phyloP scores from a whole-genome alignment of 1,140 invertebrate species.

The Hermatobates lingyangjiaoensis region DNA sequence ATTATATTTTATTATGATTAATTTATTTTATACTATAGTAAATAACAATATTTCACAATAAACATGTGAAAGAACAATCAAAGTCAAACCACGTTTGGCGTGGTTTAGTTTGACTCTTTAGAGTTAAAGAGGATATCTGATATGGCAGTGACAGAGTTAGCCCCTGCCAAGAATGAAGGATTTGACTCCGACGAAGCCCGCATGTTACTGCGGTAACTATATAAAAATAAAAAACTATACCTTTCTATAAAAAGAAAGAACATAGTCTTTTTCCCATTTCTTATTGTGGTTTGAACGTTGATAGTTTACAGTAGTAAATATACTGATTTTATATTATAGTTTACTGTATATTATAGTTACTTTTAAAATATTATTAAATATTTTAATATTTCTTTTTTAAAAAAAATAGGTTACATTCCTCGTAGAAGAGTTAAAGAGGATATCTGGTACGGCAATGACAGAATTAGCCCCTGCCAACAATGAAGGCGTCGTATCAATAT shows the following conservation, averaged over 20 bases:
- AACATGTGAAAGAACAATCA: no score
- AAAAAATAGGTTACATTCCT: constrained; percentile 68
- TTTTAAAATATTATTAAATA: neutral
- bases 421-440: constrained; percentile 49
- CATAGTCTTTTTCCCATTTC: no score
- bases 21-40: no score
- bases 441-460: constrained; percentile 62
- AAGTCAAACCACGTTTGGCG: no score
- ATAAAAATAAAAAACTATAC: no score
- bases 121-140: constrained; percentile 55
- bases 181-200: no score
- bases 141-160: constrained; percentile 60
- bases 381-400: constrained; percentile 9
- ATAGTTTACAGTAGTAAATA: neutral
- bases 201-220: no score
- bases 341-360: neutral
- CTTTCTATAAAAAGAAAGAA: no score
- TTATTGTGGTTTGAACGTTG: no score
- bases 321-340: neutral
- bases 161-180: constrained; percentile 76
- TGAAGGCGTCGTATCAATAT: constrained; percentile 56
- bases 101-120: no score
- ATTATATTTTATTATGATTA: no score
- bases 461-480: constrained; percentile 74
- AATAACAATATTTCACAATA: no score